Evolutionary conservation across 2,113 vertebrate genomes (phyloP).

Genomic region (Sakesphorus luctuosus): DNA sequence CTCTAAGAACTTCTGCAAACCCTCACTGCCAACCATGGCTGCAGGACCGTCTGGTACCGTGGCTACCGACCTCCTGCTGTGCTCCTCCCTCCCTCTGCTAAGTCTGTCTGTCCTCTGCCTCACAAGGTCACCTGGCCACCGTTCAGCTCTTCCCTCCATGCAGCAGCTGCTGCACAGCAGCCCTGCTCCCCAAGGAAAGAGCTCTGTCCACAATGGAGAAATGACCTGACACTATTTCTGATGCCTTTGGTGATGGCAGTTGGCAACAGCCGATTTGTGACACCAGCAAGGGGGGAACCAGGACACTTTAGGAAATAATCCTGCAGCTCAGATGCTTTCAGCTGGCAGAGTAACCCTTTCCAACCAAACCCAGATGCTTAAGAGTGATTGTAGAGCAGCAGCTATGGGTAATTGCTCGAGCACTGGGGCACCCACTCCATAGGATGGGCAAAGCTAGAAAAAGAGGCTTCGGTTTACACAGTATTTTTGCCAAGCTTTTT

Average conservation of each 20-base stretch:
- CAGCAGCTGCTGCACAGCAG: background rate
- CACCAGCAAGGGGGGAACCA: background rate
- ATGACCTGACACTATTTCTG: background rate
- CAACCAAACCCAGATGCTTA: background rate
- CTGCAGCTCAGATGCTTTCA: background rate
- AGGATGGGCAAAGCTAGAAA: conserved; percentile 31
- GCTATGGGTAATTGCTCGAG: background rate
- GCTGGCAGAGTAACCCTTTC: conserved; percentile 3
- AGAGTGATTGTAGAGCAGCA: conserved; percentile 31
- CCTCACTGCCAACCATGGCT: background rate
- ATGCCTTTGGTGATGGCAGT: background rate
- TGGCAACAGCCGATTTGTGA: background rate
- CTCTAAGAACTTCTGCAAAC: background rate
- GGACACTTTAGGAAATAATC: background rate
- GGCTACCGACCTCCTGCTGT: background rate
- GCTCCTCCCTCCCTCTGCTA: background rate
- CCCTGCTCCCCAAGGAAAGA: background rate
- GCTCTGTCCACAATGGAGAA: background rate
- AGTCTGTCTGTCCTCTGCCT: background rate
- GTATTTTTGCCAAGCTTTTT: conserved; percentile 29
- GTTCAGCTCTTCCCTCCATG: background rate
- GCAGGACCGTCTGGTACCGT: background rate
- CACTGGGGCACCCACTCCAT: conserved; percentile 27
- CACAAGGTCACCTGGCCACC: background rate
- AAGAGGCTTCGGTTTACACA: background rate